phyloP scores from a whole-genome alignment of 2,113 vertebrate genomes.

The Quiscalus mexicanus region DNA sequence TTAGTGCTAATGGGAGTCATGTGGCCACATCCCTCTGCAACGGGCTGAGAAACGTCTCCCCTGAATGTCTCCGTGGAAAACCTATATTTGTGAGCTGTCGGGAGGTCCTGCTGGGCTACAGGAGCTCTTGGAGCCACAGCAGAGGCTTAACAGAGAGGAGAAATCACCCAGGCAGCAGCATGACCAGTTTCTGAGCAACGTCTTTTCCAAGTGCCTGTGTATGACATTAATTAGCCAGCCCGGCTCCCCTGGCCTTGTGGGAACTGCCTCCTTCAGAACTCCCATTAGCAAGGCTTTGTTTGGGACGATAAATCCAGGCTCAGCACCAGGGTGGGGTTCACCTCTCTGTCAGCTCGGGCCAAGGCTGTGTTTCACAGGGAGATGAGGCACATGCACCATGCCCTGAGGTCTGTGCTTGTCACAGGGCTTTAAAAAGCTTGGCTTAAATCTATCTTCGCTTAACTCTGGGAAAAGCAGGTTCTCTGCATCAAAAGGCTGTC shows the following conservation, averaged over 20 bases:
- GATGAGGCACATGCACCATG: not conserved
- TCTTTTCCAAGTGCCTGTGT: constrained; percentile 17
- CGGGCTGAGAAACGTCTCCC: not conserved
- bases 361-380: not conserved
- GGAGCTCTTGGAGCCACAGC: constrained; percentile 47
- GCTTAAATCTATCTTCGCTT: not conserved
- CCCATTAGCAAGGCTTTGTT: constrained; percentile 19
- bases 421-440: not conserved
- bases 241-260: not conserved
- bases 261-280: not conserved
- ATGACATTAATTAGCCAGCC: constrained; percentile 45
- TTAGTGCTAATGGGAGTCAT: constrained; percentile 52
- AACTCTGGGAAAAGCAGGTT: not conserved
- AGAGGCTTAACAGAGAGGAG: not conserved
- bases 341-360: not conserved
- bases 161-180: constrained; percentile 44
- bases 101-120: constrained; percentile 54
- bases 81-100: not conserved
- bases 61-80: not conserved
- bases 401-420: not conserved
- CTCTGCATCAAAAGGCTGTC: not conserved
- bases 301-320: constrained; percentile 15
- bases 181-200: constrained; percentile 23
- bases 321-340: constrained; percentile 22
- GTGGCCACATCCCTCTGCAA: not conserved